Base-by-base conservation (phyloP, 2,888 invertebrate genomes). In the Cheilosia scutellata region DNA sequence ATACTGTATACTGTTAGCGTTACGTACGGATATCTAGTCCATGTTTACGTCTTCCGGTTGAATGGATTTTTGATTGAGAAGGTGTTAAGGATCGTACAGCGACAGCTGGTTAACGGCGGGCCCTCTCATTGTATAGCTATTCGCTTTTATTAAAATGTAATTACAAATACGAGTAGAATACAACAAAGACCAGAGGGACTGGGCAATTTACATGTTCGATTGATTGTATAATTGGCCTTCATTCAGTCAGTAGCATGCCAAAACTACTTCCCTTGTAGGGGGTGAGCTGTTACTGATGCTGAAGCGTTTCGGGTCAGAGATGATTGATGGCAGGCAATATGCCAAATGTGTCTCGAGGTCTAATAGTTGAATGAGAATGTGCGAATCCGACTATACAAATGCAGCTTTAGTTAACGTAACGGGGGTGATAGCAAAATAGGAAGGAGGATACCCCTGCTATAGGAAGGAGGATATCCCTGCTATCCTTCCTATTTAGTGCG, bases 41-140 rank as follows among this genome's bases (percentile, higher is more conserved):
- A 51, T 66, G 66, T 79, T 84, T 79, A 79, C 70, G 79, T 55
- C 75, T 76, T 79, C 75, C 84, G 84, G 70, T 75, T 76, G 79
- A 84, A 84, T 84, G 71, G 75, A 76, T 75, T 40, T 84, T 71
- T 84, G 84, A 84, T 84, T 76, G 84, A 79, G 84, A 84, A 78
- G 78, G 83, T 83, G 83, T 78, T 74, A 40, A 29, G 57, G 68
- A 66, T 62, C 47, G 49, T 62, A 47, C 40, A 63, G 49, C 75
- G 84, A 75, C 84, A 84, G 84, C 79, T 84, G 84, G 71, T 33
- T 60, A 25, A 60, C 55, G 44, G 57, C 55, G 57, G 77, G 58
- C 57, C 16, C n/a, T 49, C 11, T 33, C 33, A 25, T 44, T 47
- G 25, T 33, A 25, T 40, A 11, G 9, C 27, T 20, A 25, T 74